Percentiles rank a stretch among this genome's conserved stretches.
Evolutionary conservation across 2,113 vertebrate species (phyloP).

Genomic region (Oceanodroma tethys): DNA sequence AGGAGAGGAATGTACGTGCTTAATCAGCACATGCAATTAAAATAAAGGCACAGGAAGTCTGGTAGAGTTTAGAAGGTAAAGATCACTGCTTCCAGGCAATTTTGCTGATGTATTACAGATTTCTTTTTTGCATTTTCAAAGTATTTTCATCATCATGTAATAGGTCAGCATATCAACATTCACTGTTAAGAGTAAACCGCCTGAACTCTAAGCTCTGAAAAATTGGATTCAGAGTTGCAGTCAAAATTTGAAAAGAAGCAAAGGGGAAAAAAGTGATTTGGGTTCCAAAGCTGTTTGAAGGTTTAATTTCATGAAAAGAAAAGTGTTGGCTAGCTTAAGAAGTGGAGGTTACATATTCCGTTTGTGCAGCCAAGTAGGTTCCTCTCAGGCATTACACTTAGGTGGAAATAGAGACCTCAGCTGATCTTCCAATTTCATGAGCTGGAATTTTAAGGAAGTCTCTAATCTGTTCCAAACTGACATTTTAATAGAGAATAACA

Average conservation of each 20-base stretch:
- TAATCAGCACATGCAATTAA: not conserved
- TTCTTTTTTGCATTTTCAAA: not conserved
- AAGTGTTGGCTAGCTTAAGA: not conserved
- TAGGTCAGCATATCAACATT: not conserved
- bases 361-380: not conserved
- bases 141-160: not conserved
- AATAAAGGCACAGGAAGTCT: not conserved
- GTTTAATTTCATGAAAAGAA: not conserved
- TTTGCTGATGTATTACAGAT: not conserved
- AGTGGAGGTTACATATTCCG: not conserved
- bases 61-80: not conserved
- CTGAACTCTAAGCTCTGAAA: not conserved
- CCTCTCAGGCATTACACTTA: not conserved
- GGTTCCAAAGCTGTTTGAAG: not conserved
- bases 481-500: not conserved
- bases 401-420: not conserved
- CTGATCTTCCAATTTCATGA: not conserved
- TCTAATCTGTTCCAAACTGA: not conserved
- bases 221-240: not conserved
- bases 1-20: not conserved
- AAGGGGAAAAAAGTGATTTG: fast-evolving
- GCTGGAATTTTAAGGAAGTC: not conserved
- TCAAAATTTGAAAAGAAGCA: not conserved
- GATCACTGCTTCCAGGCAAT: not conserved
- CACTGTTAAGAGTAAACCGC: not conserved